Conservation (phyloP, 2,113 vertebrate genomes). For the Camelus bactrianus region DNA sequence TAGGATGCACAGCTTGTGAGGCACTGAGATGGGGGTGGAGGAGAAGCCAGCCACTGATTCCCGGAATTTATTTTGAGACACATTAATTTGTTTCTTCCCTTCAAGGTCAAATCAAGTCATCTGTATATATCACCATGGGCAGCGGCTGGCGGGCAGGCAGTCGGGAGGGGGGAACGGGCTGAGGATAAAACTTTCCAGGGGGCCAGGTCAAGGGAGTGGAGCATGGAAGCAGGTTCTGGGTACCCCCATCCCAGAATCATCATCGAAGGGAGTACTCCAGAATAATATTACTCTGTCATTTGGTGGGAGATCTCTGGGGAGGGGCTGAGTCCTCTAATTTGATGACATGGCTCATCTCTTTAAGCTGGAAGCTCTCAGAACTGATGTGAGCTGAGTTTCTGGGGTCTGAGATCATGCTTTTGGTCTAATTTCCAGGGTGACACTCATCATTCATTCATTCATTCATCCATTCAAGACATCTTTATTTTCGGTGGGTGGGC, state of each 20-base stretch:
- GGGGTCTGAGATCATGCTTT: not conserved
- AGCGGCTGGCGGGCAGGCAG: not conserved
- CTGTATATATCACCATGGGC: slow-evolving; percentile 53
- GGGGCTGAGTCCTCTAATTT: not conserved
- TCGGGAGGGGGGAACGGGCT: not conserved
- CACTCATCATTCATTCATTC: not conserved
- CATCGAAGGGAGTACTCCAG: accelerated
- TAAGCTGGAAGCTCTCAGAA: slow-evolving; percentile 11
- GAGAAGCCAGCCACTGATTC: slow-evolving; percentile 63
- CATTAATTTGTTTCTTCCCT: slow-evolving; percentile 79
- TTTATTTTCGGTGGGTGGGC: not conserved
- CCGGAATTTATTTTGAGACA: slow-evolving; percentile 71
- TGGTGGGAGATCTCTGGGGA: not conserved
- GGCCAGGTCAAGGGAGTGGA: not conserved
- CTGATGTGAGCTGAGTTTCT: not conserved
- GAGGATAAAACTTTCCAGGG: not conserved
- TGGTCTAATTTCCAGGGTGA: not conserved
- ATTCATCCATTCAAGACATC: not conserved
- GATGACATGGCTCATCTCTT: not conserved
- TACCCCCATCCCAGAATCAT: not conserved
- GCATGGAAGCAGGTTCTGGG: not conserved
- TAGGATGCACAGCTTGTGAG: slow-evolving; percentile 42
- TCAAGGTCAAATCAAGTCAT: slow-evolving; percentile 79
- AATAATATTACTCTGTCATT: not conserved
- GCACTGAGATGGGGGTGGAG: not conserved